Conservation (phyloP, 1,140 invertebrate genomes). For the Mycetomoellerius zeteki region DNA sequence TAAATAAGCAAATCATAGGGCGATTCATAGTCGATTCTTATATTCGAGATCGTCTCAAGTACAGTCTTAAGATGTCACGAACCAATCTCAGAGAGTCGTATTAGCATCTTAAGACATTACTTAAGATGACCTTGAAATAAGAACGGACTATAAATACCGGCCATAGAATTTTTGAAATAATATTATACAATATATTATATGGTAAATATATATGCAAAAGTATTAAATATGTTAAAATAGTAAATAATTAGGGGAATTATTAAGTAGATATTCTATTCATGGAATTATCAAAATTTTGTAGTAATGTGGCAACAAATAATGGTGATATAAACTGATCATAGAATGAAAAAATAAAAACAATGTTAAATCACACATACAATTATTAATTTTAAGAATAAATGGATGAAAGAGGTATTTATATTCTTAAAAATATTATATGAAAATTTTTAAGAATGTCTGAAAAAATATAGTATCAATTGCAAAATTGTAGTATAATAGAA, state of each 20-base stretch:
- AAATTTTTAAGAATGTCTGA: background rate
- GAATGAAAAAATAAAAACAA: slow-evolving; percentile 20
- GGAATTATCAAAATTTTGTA: slow-evolving; percentile 8
- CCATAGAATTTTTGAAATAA: background rate
- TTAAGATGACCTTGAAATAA: no score
- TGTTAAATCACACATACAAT: slow-evolving; percentile 21
- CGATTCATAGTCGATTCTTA: no score
- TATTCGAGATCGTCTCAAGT: no score
- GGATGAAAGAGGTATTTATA: slow-evolving; percentile 20
- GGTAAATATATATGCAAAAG: background rate
- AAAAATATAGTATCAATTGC: background rate
- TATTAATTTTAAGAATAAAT: slow-evolving; percentile 23
- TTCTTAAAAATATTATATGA: background rate
- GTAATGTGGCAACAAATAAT: background rate
- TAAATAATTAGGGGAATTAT: background rate
- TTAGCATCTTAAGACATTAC: no score
- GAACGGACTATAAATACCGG: no score
- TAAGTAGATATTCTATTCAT: background rate
- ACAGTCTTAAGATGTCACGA: no score
- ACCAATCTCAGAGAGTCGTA: no score
- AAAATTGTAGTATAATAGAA: background rate
- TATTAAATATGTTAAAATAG: background rate
- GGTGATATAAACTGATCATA: slow-evolving; percentile 7
- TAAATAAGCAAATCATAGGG: background rate
- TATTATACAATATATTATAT: background rate